Evolutionary conservation across 2,113 vertebrate genomes (phyloP), one percentile per base, ranked within the genome.

Genomic region (Thamnaconus septentrionalis): DNA sequence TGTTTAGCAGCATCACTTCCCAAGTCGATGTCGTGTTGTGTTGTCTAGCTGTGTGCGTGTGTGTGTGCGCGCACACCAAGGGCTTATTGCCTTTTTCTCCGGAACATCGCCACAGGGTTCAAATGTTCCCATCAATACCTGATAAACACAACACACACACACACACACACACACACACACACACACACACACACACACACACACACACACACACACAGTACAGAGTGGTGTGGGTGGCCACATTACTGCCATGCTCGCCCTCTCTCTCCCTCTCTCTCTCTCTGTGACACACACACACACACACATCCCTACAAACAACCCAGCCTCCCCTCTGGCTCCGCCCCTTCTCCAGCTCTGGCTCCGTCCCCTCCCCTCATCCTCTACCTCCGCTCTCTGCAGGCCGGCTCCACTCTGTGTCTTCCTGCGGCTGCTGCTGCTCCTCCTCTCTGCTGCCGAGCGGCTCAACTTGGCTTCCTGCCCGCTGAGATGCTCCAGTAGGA

Each of bases 401-500:
- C 62, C 41, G 56, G 50, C 52, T 54, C 64, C 57, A 31, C 53
- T 53, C 10, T 42, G 5, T 70, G 3, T 65, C 41, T 58, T 64
- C 43, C 61, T 51, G 48, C 46, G 51, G 41, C 18, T 76, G 80
- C 88, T 91, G 92, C 18, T 31, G 18, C 18, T 91, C 64, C 18
- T 91, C 64, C 80, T 83, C 4, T 89, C 84, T 70, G 73, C 78
- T 79, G 72, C 89, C 76, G 88, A 91, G 66, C 85, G 88, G 61
- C 81, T 88, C 46, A 88, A 82, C 64, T 81, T 86, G 84, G 89
- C 91, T 78, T 76, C 88, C 81, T 93, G 92, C 80, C 87, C 88
- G 89, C 89, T 93, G 83, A 89, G 41, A 91, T 95, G 90, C 84
- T 88, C 87, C 86, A 92, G 75, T 81, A 92, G 85, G 90, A 92